Evolutionary conservation across 92 coral and sea anemone genomes (phyloP).

Genomic region (Phenganax subtilis): DNA sequence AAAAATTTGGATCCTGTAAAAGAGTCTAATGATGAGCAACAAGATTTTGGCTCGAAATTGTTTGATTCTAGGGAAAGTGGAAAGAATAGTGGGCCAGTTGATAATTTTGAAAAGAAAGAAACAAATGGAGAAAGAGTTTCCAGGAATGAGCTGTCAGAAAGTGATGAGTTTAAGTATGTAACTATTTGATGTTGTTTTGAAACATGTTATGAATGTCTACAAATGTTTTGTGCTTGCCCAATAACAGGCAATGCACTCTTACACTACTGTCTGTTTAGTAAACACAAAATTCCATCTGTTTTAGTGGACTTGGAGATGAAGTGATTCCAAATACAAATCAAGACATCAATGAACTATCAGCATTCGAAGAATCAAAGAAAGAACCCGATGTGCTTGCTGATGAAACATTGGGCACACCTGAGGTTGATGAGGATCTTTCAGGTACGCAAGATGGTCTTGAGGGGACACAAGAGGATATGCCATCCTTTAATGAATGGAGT

Average conservation of each 20-base stretch:
- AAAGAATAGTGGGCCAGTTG: neutral
- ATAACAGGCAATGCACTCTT: no score
- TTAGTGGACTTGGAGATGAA: neutral
- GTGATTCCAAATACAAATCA: neutral
- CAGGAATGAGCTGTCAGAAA: neutral
- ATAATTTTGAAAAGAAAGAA: neutral
- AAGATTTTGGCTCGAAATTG: neutral
- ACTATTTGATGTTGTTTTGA: neutral
- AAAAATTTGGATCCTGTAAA: conserved; percentile 1
- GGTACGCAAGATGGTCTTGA: conserved; percentile 17
- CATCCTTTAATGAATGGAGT: conserved; percentile 94
- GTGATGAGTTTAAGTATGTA: conserved; percentile 1
- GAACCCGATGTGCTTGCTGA: conserved; percentile 4
- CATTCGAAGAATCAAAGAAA: neutral
- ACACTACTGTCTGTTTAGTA: neutral
- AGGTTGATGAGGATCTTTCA: conserved; percentile 47
- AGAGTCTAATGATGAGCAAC: neutral
- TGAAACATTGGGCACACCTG: conserved; percentile 61
- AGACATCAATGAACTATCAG: neutral
- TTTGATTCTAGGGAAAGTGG: neutral
- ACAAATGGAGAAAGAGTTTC: neutral
- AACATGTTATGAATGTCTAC: no score
- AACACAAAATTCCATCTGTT: neutral
- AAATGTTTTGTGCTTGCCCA: no score
- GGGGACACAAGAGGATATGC: conserved; percentile 66